Percentiles rank a stretch among this genome's conserved stretches.
Conservation (phyloP, 1,140 invertebrate species). For the Philopotamus ludificatus region DNA sequence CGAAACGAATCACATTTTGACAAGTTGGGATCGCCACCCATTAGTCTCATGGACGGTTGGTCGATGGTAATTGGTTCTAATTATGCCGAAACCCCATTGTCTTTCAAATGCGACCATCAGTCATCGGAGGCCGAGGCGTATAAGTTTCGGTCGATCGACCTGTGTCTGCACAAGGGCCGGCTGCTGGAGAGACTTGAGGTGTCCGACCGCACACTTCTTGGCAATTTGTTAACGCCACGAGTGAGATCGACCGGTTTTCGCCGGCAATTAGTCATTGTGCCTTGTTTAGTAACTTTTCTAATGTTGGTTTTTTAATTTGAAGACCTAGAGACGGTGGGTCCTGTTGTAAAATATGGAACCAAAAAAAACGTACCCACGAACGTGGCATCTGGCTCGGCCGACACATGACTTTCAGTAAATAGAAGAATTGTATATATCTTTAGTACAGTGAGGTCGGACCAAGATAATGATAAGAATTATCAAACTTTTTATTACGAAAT, state of each 20-base stretch:
- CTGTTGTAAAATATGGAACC: not conserved
- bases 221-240: constrained; percentile 34
- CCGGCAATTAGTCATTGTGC: constrained; percentile 33
- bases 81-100: constrained; percentile 36
- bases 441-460: too few relatives aligned
- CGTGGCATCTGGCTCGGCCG: not conserved
- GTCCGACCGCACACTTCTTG: not conserved
- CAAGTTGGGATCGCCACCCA: constrained; percentile 15
- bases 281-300: constrained; percentile 26
- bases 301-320: constrained; percentile 17
- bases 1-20: too few relatives aligned
- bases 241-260: constrained; percentile 29
- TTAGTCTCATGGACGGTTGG: constrained; percentile 6
- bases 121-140: constrained; percentile 14
- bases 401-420: too few relatives aligned
- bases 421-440: too few relatives aligned
- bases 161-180: not conserved
- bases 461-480: too few relatives aligned
- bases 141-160: not conserved
- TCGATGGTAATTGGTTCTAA: constrained; percentile 26
- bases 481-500: too few relatives aligned
- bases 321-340: constrained; percentile 12
- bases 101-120: constrained; percentile 21
- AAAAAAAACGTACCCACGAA: not conserved
- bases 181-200: not conserved